Evolutionary conservation across 2,888 invertebrate species (phyloP).

Genomic region (Euphydryas editha): DNA sequence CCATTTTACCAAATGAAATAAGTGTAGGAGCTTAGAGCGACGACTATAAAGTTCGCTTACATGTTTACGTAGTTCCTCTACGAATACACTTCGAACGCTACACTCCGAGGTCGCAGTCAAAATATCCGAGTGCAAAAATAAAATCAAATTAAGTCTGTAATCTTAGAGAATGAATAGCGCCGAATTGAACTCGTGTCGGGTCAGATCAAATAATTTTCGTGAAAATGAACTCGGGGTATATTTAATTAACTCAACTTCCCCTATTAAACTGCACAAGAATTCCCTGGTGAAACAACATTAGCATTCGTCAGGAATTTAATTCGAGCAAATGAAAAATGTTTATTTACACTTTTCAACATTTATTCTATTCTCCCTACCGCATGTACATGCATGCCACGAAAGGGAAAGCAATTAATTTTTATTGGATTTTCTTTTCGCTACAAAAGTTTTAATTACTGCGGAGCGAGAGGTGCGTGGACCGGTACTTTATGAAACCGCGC

Average conservation of each 20-base stretch:
- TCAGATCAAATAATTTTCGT: conserved; percentile 80
- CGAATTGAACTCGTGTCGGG: conserved; percentile 65
- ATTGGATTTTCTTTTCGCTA: conserved; percentile 73
- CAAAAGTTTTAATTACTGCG: conserved; percentile 73
- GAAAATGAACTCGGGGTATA: conserved; percentile 78
- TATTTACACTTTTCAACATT: conserved; percentile 68
- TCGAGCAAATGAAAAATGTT: conserved; percentile 69
- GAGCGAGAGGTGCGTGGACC: conserved; percentile 56
- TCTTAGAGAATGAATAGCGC: conserved; percentile 66
- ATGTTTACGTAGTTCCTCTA: conserved; percentile 65
- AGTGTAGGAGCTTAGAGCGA: conserved; percentile 61
- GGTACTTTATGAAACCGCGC: conserved; percentile 57
- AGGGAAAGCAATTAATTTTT: conserved; percentile 67
- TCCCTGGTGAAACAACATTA: conserved; percentile 80
- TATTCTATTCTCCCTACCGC: conserved; percentile 56
- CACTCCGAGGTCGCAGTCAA: conserved; percentile 35
- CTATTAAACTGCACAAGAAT: conserved; percentile 79
- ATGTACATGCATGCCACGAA: conserved; percentile 51
- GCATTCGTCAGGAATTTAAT: conserved; percentile 79
- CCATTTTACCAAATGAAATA: conserved; percentile 58
- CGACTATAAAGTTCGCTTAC: conserved; percentile 64
- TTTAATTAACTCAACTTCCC: conserved; percentile 81
- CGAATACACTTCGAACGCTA: conserved; percentile 55
- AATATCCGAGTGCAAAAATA: conserved; percentile 56
- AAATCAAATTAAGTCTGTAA: conserved; percentile 67